Base-by-base conservation (phyloP, 2,113 vertebrate genomes). In the Microcebus ravelobensis region DNA sequence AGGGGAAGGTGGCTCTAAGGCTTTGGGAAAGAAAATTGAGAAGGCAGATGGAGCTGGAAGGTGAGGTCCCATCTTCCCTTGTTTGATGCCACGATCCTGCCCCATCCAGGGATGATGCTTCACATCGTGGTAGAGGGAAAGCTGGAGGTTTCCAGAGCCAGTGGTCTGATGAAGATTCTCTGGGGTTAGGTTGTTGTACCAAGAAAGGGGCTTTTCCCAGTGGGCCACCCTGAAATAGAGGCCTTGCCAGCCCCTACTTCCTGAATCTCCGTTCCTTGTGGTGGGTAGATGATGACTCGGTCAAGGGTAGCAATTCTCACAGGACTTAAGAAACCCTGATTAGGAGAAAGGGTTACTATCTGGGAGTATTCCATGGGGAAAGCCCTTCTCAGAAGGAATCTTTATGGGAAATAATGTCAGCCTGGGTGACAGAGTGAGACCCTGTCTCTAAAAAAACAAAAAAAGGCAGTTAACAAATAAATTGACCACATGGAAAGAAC, bases 231-330 rank as follows among this genome's bases (percentile, higher is more conserved):
- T 29, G 12, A 88, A 42, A 68, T 13, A 79, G 31, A 79, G n/a
- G 12, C 92, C 89, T 85, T 71, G 36, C 52, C 87, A 77, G 48
- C 81, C 81, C 59, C 87, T 84, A 36, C 36, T 39, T 87, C 57
- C 84, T 52, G 36, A 92, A 63, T 57, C 50, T 73, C 65, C 34
- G 0, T 94, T 80, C 65, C 31, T 55, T 94, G 14, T 29, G 18
- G 10, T 57, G 45, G 83, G 42, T 21, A 52, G 79, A 82, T 17
- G 55, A 95, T 87, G 11, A 11, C 91, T 20, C 21, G 59, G 67
- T 84, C 88, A 90, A 94, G 27, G 70, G 18, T 34, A 74, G 87
- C 79, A 36, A 87, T 71, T 67, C 76, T 92, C 68, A 52, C 73
- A n/a, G 68, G 34, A 34, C 77, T 88, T 31, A 82, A 87, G 61